Base-by-base conservation (phyloP, 2,113 vertebrate species). In the Phaethon lepturus region DNA sequence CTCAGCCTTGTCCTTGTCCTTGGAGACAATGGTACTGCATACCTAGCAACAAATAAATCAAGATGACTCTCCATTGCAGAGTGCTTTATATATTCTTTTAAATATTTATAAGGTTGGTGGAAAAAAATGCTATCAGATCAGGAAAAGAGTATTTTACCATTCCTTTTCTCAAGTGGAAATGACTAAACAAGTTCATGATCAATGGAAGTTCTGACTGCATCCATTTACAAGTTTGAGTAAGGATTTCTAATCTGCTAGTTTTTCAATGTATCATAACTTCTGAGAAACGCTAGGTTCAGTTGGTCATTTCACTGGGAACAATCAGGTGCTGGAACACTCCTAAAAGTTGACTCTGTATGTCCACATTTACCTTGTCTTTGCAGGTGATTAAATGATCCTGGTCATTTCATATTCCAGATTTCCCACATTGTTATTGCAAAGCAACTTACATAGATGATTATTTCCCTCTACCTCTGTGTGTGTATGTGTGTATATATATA, bases 21-120 rank as follows among this genome's bases (percentile, higher is more conserved):
- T n/a, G n/a, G n/a, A n/a, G n/a, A n/a, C n/a, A n/a, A n/a, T n/a
- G 77, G 78, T 83, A 67, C 40, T 84, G 47, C 59, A 52, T 60
- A 72, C 14, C 73, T 87, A 95, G 44, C 56, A 92, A 78, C 35
- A 95, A 56, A 95, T 91, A 89, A 81, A 93, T 91, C 74, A 81
- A 78, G 52, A 28, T 88, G 47, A 86, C 29, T 78, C 14, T 93
- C 33, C 6, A 10, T 4, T 80, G 29, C 55, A 35, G 38, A 71
- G 13, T 62, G 15, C 12, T 63, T 73, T 73, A 17, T 42, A 13
- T 73, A 31, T 60, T 44, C 40, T 82, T 91, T 82, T 73, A 66
- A 69, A 55, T 85, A n/a, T 69, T 9, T 66, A 1, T 26, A 56
- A 55, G 29, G 31, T 28, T 33, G 42, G 17, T 88, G 25, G 17